Conservation (phyloP, 2,797 vertebrate genomes). For the Psittacula echo region DNA sequence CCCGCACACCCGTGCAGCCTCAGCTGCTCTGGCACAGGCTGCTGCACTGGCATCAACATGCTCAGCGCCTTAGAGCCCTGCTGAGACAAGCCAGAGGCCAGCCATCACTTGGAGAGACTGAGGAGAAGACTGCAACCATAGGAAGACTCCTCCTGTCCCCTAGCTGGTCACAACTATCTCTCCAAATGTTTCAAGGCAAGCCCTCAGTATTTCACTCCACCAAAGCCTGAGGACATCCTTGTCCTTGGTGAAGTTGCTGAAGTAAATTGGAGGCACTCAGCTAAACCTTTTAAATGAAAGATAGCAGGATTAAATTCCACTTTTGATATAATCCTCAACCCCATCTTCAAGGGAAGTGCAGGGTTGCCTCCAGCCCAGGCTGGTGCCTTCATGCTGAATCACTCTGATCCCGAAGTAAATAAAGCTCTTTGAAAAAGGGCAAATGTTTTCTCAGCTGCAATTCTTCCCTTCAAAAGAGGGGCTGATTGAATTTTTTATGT, state of each 20-base stretch:
- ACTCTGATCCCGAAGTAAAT: conserved; percentile 30
- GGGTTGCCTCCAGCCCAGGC: neutral
- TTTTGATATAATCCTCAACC: conserved; percentile 3
- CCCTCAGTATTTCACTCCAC: neutral
- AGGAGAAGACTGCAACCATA: accelerated
- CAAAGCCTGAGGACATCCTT: neutral
- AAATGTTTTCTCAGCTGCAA: conserved; percentile 60
- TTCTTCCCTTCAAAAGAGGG: neutral
- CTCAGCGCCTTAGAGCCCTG: accelerated
- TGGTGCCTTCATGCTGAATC: conserved; percentile 48
- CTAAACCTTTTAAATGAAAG: neutral
- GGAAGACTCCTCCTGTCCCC: neutral
- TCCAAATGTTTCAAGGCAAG: neutral
- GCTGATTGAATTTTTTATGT: conserved; percentile 46
- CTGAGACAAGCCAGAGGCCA: neutral
- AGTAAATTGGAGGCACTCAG: neutral
- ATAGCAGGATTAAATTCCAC: conserved; percentile 7
- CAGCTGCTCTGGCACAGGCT: neutral
- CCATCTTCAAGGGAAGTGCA: neutral
- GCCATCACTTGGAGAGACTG: neutral
- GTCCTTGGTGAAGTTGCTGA: neutral
- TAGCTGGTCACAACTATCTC: neutral
- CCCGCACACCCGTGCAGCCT: neutral
- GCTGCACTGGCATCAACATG: accelerated
- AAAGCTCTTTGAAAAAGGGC: conserved; percentile 34